These are phyloP conservation scores for Liopterus haemorrhoidalis DNA, from an alignment of 2,888 invertebrate genomes.

Conservation along the genomic window DNA sequence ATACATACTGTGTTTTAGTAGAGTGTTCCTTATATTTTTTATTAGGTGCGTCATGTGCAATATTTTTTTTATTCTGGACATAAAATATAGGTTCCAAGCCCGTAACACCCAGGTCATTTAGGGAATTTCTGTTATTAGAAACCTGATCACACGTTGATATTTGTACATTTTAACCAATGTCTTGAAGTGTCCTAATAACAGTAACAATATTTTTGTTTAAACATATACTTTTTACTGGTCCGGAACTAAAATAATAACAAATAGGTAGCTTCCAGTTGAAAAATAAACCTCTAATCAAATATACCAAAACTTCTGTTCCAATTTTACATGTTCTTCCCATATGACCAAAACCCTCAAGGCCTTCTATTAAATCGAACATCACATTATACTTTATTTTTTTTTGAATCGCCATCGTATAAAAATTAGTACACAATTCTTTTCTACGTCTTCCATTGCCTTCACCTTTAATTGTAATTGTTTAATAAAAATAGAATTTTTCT, in stretches of 20 bases:
- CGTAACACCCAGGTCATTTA: constrained; percentile 18
- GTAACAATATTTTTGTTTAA: constrained; percentile 18
- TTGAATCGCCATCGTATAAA: constrained; percentile 32
- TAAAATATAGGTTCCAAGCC: too few species aligned
- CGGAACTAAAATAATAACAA: constrained; percentile 23
- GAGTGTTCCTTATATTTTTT: constrained; percentile 25
- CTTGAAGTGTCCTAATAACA: constrained; percentile 13
- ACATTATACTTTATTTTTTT: constrained; percentile 22
- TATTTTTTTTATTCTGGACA: constrained; percentile 14
- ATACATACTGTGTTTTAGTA: constrained; percentile 21
- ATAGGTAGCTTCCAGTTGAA: constrained; percentile 29
- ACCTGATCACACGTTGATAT: constrained; percentile 29
- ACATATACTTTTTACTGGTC: constrained; percentile 13
- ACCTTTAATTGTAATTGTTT: constrained; percentile 29
- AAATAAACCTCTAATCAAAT: constrained; percentile 25
- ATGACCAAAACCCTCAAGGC: constrained; percentile 24
- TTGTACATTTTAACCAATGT: constrained; percentile 18
- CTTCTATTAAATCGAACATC: constrained; percentile 21
- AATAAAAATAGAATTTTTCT: too few species aligned
- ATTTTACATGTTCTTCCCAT: constrained; percentile 18
- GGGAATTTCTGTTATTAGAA: constrained; percentile 25
- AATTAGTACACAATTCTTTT: constrained; percentile 27
- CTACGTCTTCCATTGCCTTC: constrained; percentile 29
- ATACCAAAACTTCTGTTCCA: constrained; percentile 25
- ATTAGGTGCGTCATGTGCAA: constrained; percentile 28